phyloP scores from a whole-genome alignment of 1,140 invertebrate genomes.

The Pseudomyrmex pallidus region DNA sequence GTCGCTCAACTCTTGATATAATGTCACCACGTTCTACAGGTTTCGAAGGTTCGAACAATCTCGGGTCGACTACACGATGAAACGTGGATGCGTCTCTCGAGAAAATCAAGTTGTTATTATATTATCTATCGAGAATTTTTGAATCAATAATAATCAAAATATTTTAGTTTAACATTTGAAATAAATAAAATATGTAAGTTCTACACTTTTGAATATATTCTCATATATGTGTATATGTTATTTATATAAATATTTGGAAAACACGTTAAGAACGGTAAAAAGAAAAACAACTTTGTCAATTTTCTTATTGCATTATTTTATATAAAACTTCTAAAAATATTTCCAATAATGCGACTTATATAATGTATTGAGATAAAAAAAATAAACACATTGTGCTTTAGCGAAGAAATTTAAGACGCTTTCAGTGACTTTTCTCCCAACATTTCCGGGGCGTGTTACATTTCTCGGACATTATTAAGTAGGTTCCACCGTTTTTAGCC shows the following conservation, averaged over 20 bases:
- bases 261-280: too few species aligned
- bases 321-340: too few species aligned
- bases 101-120: background rate
- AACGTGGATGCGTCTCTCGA: background rate
- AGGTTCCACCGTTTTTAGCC: background rate
- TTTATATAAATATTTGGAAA: too few species aligned
- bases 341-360: too few species aligned
- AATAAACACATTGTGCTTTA: too few species aligned
- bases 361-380: too few species aligned
- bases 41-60: background rate
- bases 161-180: too few species aligned
- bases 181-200: too few species aligned
- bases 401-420: background rate
- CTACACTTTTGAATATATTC: too few species aligned
- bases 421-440: background rate
- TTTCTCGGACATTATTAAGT: conserved; percentile 32
- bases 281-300: too few species aligned
- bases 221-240: too few species aligned
- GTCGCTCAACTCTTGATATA: background rate
- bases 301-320: too few species aligned
- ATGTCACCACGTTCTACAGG: conserved; percentile 3
- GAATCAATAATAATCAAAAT: conserved; percentile 11
- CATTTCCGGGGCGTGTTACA: conserved; percentile 7
- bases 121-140: background rate
- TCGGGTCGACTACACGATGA: background rate